Evolutionary conservation across 2,888 invertebrate genomes (phyloP).

Genomic region (Diogma glabrata): DNA sequence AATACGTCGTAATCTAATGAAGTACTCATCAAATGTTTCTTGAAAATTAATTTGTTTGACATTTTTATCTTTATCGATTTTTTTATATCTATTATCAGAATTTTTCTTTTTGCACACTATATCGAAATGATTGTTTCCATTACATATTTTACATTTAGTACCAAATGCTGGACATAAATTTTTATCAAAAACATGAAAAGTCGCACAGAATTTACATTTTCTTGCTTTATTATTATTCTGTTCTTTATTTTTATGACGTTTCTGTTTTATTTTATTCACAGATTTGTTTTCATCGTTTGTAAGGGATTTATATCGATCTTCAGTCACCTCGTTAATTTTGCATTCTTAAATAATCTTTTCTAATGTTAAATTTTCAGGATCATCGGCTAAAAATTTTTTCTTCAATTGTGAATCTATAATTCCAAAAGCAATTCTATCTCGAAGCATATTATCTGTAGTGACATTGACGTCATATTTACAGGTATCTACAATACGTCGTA

Average conservation of each 20-base stretch:
- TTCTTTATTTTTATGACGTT: no score
- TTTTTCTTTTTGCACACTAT: background rate
- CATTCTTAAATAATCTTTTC: no score
- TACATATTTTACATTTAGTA: background rate
- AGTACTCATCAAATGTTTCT: no score
- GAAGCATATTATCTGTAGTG: background rate
- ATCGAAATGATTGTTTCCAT: conserved; percentile 1
- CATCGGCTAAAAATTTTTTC: no score
- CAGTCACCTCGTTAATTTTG: no score
- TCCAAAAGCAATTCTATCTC: background rate
- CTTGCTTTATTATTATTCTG: no score
- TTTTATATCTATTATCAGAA: background rate
- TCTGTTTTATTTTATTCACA: no score
- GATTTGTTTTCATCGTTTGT: no score
- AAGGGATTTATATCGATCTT: no score
- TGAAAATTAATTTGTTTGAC: no score
- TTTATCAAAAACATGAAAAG: background rate
- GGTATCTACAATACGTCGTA: background rate
- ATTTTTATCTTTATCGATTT: background rate
- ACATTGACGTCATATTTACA: background rate
- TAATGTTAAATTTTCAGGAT: no score
- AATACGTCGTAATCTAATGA: background rate
- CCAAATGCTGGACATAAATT: background rate
- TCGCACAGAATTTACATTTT: conserved; percentile 1
- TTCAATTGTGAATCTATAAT: no score